Evolutionary conservation across 2,797 vertebrate genomes (phyloP).

Genomic region (Rhyacichthys aspro): DNA sequence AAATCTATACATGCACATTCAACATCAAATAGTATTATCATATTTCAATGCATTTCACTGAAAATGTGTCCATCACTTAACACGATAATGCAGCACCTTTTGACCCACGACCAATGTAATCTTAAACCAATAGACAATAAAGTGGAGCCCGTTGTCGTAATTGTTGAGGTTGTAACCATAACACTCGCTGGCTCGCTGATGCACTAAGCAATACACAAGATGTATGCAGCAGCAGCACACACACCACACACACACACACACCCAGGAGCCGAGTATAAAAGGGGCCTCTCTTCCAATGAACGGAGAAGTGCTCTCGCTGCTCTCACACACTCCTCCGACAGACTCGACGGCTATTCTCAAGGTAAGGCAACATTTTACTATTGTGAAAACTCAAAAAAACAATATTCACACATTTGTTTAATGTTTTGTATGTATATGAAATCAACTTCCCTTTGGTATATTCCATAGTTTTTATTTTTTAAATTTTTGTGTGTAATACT

Average conservation of each 20-base stretch:
- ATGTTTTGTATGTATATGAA: too few relatives aligned
- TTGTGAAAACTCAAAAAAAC: too few relatives aligned
- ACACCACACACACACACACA: constrained; percentile 38
- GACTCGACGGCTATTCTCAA: constrained; percentile 55
- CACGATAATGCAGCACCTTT: constrained; percentile 8
- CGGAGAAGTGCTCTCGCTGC: constrained; percentile 66
- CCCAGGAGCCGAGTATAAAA: constrained; percentile 75
- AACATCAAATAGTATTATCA: too few relatives aligned
- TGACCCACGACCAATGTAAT: constrained; percentile 26
- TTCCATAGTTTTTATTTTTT: too few relatives aligned
- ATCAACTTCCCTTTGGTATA: too few relatives aligned
- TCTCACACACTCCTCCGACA: constrained; percentile 59
- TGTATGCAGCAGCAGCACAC: constrained; percentile 38
- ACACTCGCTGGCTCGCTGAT: constrained; percentile 21
- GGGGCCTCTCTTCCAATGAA: constrained; percentile 69
- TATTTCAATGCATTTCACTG: background rate
- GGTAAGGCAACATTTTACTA: constrained; percentile 59
- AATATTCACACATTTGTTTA: too few relatives aligned
- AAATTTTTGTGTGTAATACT: too few relatives aligned
- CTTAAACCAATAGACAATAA: constrained; percentile 60
- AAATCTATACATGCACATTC: background rate
- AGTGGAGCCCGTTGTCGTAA: constrained; percentile 23
- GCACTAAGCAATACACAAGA: constrained; percentile 35
- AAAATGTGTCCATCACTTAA: background rate
- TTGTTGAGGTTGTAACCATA: constrained; percentile 31